Evolutionary conservation across 1,140 invertebrate genomes (phyloP), one percentile per base, ranked within the genome.

Genomic region (Cotesia typhae): DNA sequence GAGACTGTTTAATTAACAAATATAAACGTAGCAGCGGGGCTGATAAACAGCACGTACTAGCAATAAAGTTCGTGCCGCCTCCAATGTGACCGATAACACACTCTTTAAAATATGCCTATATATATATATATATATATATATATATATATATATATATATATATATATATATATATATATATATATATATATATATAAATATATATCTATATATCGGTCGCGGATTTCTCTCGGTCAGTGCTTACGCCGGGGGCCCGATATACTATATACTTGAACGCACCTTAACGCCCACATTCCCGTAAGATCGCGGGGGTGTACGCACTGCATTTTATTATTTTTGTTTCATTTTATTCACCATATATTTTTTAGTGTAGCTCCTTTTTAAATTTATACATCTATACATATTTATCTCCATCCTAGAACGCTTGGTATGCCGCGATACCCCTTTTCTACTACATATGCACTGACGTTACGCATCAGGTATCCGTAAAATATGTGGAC

Each of bases 1-100:
- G 41, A 51, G 61, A 75, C 71, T 78, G 75, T 83, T 83, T 80
- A 83, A 82, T 79, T 83, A 83, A 81, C 74, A 47, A 47, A 47
- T 47, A 47, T 78, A 78, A 79, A 80, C 67, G 74, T 66, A 71
- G 74, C 76, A 75, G 75, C 74, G 61, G 72, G 72, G 75, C 53
- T 77, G 76, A 83, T 81, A 81, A 82, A 81, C 67, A 70, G 74
- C 76, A 77, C 74, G 76, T 76, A 80, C 77, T 74, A 73, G 73
- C 75, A 71, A 80, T 82, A 83, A 83, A 83, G 65, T 82, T 76
- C 51, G 71, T 61, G 65, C 67, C 67, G 78, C 75, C 73, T 78
- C 77, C 80, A 75, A 77, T 70, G 72, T 67, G 75, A 61, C 76
- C 78, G 79, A 82, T 81, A 82, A 83, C 75, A 70, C 76, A 75